Evolutionary conservation across 2,888 invertebrate genomes (phyloP), one percentile per base, ranked within the genome.

Genomic region (Xanthorhoe designata): DNA sequence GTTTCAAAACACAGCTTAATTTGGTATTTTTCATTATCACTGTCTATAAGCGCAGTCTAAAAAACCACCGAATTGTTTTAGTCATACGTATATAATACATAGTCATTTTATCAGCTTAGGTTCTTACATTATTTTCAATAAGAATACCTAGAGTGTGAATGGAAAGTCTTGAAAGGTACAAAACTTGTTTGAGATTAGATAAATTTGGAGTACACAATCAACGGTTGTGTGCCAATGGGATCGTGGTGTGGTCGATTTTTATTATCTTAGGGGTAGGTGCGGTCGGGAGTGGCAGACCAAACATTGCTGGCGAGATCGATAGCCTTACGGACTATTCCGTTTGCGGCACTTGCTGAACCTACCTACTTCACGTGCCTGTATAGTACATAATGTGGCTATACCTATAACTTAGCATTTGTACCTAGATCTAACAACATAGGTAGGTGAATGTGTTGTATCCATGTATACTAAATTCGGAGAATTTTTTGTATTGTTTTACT

Each of bases 261-360:
- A 92, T 92, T 88, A 89, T 88, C 88, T 83, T 84, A 82, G 66
- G 61, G 81, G 76, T 85, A 82, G 92, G 92, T 86, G 92, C 89
- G 92, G 88, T 77, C 72, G 86, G 93, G 92, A 82, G 93, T 76
- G 92, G 88, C 91, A 82, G 78, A 77, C 77, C 89, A 92, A 92
- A 93, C 91, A 92, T 81, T 78, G 83, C 49, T 77, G 81, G 73
- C 75, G 78, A 86, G 87, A 92, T 93, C 92, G 89, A 92, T 92
- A 89, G 75, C 77, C 79, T 79, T 80, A 81, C 78, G 85, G 80
- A 87, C 85, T 85, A 91, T 90, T 90, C 88, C 88, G 84, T 81
- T 88, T 81, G 78, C 80, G 76, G 81, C 75, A 80, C 73, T 75
- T 76, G 69, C 69, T 74, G 70, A 77, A 75, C 71, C 59, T 62